phyloP scores from a whole-genome alignment of 2,888 invertebrate species.

The Operophtera brumata region DNA sequence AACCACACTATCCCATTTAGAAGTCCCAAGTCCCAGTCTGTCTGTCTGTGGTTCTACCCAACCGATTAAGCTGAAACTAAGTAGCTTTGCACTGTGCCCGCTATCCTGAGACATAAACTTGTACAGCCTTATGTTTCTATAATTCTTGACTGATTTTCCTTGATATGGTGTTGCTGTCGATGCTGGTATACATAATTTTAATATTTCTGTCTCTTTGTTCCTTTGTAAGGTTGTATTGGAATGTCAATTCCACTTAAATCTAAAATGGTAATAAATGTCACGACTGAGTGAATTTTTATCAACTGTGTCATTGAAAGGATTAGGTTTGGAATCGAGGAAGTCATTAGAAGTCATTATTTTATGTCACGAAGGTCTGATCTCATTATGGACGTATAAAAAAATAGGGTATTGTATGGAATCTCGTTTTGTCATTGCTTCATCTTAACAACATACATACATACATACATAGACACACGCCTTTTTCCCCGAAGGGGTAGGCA shows the following conservation, averaged over 20 bases:
- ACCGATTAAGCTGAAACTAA: too few relatives aligned
- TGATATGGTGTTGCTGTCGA: background rate
- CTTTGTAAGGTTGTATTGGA: conserved; percentile 11
- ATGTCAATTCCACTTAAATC: conserved; percentile 10
- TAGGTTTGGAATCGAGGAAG: conserved; percentile 21
- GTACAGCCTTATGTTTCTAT: background rate
- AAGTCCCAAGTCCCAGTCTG: too few relatives aligned
- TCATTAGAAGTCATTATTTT: conserved; percentile 7
- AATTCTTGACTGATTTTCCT: background rate
- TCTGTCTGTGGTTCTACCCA: too few relatives aligned
- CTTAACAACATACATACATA: too few relatives aligned
- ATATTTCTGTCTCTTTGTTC: conserved; percentile 13
- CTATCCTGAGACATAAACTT: too few relatives aligned
- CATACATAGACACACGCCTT: too few relatives aligned
- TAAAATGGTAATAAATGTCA: conserved; percentile 19
- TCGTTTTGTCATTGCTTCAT: background rate
- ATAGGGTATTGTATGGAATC: background rate
- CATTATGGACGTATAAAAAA: background rate
- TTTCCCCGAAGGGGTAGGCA: too few relatives aligned
- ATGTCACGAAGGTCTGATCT: conserved; percentile 11
- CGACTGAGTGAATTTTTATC: conserved; percentile 13
- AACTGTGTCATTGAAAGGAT: conserved; percentile 13
- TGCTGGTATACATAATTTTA: background rate
- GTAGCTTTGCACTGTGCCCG: too few relatives aligned
- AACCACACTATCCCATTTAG: too few relatives aligned